phyloP scores from a whole-genome alignment of 2,888 invertebrate genomes.

The Charanyca ferruginea region DNA sequence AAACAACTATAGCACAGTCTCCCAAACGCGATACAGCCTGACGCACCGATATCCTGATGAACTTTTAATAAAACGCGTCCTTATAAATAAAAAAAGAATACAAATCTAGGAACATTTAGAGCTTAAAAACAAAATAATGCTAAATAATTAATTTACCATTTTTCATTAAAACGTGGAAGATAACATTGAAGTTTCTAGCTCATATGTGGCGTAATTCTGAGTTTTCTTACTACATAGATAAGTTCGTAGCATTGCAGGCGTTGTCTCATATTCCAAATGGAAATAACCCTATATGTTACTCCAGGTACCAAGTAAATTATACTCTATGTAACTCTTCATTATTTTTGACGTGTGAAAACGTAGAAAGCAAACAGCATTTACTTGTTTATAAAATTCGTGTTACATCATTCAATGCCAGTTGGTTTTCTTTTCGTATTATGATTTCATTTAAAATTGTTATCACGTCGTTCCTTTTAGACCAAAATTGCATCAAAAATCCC shows the following conservation, averaged over 20 bases:
- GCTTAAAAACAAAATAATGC: slow-evolving; percentile 84
- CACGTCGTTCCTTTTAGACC: too few relatives aligned
- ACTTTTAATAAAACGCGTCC: slow-evolving; percentile 52
- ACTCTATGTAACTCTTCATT: too few relatives aligned
- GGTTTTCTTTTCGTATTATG: too few relatives aligned
- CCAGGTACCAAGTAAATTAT: too few relatives aligned
- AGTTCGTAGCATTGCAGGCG: too few relatives aligned
- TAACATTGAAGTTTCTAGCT: slow-evolving; percentile 30
- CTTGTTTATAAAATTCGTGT: too few relatives aligned
- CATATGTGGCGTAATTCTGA: slow-evolving; percentile 2
- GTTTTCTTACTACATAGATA: neutral
- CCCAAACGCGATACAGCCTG: slow-evolving; percentile 40
- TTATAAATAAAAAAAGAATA: slow-evolving; percentile 80
- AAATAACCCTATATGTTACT: neutral
- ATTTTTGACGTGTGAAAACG: too few relatives aligned
- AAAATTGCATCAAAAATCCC: neutral
- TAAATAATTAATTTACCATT: slow-evolving; percentile 81
- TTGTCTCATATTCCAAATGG: too few relatives aligned
- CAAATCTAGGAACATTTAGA: slow-evolving; percentile 89
- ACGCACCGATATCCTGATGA: slow-evolving; percentile 60
- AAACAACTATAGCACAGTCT: neutral
- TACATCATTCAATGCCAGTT: too few relatives aligned
- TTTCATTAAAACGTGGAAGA: slow-evolving; percentile 71
- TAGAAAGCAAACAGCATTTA: too few relatives aligned
- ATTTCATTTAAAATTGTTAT: too few relatives aligned